Base-by-base conservation (phyloP, 2,113 vertebrate species). In the Brienomyrus brachyistius region DNA sequence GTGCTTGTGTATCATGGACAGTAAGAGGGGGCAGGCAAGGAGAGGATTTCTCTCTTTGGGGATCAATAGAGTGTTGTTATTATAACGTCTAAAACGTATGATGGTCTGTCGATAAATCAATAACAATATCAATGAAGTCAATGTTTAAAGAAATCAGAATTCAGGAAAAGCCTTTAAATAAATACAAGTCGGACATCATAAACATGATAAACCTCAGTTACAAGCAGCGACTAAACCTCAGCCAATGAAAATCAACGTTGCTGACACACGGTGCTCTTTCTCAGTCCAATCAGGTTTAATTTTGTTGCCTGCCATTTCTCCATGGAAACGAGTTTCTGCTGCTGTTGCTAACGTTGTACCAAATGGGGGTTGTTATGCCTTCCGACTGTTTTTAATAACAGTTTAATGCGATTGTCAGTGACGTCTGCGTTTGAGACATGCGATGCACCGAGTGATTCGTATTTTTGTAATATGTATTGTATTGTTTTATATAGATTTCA, bases 261-360 rank as follows among this genome's bases (percentile, higher is more conserved):
- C 50, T 82, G 15, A 13, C 9, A 45, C 0, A 9, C 31, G 10
- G 43, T 2, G 9, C 15, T 8, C 17, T 45, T 82, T 15, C 40
- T 17, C 35, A 9, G 35, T 89, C 88, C 88, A 89, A 89, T 89
- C 89, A 21, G 21, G 17, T 66, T 62, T 9, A 27, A 85, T 11
- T 54, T 82, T 84, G 21, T 89, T 89, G 7, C 17, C 31, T 89
- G 31, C 31, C 9, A 17, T 40, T 52, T 89, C 50, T 45, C 89
- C 89, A 89, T 89, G 77, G 89, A 84, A 89, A 89, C 89, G 40
- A 43, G 51, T 10, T 54, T 56, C 52, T 23, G 51, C 89, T 62
- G 9, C 19, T 84, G 48, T 82, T 83, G 35, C 51, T 47, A 88
- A 13, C 35, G 19, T 47, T 35, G 66, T 74, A n/a, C 31, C 50